phyloP scores from a whole-genome alignment of 1,140 invertebrate species.

The Melitaea cinxia region DNA sequence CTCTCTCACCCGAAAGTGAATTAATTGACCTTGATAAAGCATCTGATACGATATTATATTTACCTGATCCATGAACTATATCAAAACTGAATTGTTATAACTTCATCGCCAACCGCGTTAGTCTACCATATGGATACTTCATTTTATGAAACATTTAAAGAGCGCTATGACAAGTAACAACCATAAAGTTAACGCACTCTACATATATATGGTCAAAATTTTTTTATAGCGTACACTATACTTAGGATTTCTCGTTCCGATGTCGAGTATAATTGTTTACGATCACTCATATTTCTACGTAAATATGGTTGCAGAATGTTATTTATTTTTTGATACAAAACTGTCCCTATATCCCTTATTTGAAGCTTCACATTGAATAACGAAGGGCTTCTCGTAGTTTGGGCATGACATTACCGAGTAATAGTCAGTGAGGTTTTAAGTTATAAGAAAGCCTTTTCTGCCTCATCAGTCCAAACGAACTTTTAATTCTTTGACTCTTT shows the following conservation, averaged over 20 bases:
- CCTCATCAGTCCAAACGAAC: conserved; percentile 40
- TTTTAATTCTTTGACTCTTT: conserved; percentile 45
- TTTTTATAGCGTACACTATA: conserved; percentile 66
- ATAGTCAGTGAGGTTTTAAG: conserved; percentile 56
- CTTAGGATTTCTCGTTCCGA: conserved; percentile 75
- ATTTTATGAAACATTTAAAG: conserved; percentile 67
- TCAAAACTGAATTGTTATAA: conserved; percentile 62
- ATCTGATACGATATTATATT: conserved; percentile 56
- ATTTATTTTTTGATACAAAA: conserved; percentile 53
- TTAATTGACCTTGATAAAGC: conserved; percentile 46
- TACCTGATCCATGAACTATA: conserved; percentile 57
- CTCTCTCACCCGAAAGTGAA: conserved; percentile 1
- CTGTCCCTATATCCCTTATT: conserved; percentile 51
- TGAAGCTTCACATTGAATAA: conserved; percentile 61
- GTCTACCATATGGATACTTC: conserved; percentile 63
- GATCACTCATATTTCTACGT: conserved; percentile 54
- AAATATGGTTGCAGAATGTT: conserved; percentile 51
- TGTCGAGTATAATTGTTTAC: conserved; percentile 66
- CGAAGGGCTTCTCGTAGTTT: conserved; percentile 54
- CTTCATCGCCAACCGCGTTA: conserved; percentile 72
- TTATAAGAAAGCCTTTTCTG: conserved; percentile 39
- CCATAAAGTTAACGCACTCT: conserved; percentile 24
- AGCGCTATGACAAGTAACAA: conserved; percentile 40
- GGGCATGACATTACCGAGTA: conserved; percentile 52
- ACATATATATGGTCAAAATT: conserved; percentile 69